Percentiles rank a stretch among this genome's conserved stretches.
Conservation (phyloP, 2,797 vertebrate genomes). For the Paedocypris micromegethes region DNA sequence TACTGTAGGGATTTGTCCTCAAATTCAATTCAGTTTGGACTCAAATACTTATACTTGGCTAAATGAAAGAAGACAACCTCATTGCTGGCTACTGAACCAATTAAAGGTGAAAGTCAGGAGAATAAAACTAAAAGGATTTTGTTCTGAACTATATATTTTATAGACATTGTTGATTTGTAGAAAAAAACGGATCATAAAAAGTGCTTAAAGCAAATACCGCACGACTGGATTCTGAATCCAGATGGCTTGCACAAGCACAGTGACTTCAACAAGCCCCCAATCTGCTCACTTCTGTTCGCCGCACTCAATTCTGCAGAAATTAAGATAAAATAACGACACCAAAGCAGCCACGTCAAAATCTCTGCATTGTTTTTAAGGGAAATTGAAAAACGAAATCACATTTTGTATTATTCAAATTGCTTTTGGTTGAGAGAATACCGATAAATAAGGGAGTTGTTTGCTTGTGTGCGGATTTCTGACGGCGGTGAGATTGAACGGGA, state of each 20-base stretch:
- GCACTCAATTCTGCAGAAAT: slow-evolving; percentile 1
- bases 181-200: too few species aligned
- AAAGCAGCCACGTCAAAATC: background rate
- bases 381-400: slow-evolving; percentile 5
- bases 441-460: slow-evolving; percentile 40
- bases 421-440: slow-evolving; percentile 19
- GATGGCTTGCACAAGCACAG: slow-evolving; percentile 46
- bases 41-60: too few species aligned
- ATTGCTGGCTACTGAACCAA: too few species aligned
- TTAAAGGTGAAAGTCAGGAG: too few species aligned
- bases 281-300: slow-evolving; percentile 6
- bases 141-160: too few species aligned
- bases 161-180: too few species aligned
- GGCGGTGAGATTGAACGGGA: slow-evolving; percentile 17
- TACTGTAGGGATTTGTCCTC: too few species aligned
- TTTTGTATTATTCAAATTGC: slow-evolving; percentile 36
- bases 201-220: too few species aligned
- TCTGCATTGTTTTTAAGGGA: slow-evolving; percentile 6
- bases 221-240: background rate
- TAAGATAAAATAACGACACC: background rate
- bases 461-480: slow-evolving; percentile 11
- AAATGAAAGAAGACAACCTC: too few species aligned
- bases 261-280: slow-evolving; percentile 40
- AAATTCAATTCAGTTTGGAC: too few species aligned
- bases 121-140: too few species aligned